Conservation (phyloP, 2,113 vertebrate genomes). For the Gadus macrocephalus region DNA sequence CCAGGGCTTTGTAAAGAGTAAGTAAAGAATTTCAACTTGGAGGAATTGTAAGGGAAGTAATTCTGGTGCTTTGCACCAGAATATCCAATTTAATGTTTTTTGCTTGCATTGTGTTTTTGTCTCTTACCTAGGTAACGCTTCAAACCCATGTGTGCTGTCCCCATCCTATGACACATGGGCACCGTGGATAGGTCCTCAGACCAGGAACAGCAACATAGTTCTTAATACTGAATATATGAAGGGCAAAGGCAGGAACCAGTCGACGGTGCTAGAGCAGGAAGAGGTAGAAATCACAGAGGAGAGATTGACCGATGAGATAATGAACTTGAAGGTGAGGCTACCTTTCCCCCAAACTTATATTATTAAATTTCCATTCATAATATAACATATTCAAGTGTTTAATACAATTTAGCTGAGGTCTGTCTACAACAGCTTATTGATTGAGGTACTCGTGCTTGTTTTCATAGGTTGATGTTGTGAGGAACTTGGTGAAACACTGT, state of each 20-base stretch:
- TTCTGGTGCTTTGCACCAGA: neutral
- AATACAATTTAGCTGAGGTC: neutral
- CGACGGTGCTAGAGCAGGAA: neutral
- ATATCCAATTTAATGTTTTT: neutral
- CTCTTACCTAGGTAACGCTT: slow-evolving; percentile 3
- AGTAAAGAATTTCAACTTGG: neutral
- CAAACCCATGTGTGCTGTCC: slow-evolving; percentile 2
- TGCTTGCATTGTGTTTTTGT: neutral
- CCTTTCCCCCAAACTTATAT: slow-evolving; percentile 6
- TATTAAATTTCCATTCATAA: slow-evolving; percentile 3
- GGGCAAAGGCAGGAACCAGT: neutral
- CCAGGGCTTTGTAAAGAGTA: neutral
- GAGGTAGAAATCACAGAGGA: neutral
- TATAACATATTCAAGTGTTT: neutral
- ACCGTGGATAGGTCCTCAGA: neutral
- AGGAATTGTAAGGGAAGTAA: neutral
- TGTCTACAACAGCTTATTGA: slow-evolving; percentile 4
- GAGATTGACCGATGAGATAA: slow-evolving; percentile 3
- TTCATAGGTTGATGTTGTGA: slow-evolving; percentile 2
- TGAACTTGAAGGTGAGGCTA: slow-evolving; percentile 5
- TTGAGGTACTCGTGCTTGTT: neutral
- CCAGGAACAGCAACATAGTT: neutral
- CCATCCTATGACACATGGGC: neutral
- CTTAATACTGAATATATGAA: neutral
- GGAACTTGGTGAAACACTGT: slow-evolving; percentile 4